Evolutionary conservation across 2,888 invertebrate genomes (phyloP).

Genomic region (Eucera pruinosa): DNA sequence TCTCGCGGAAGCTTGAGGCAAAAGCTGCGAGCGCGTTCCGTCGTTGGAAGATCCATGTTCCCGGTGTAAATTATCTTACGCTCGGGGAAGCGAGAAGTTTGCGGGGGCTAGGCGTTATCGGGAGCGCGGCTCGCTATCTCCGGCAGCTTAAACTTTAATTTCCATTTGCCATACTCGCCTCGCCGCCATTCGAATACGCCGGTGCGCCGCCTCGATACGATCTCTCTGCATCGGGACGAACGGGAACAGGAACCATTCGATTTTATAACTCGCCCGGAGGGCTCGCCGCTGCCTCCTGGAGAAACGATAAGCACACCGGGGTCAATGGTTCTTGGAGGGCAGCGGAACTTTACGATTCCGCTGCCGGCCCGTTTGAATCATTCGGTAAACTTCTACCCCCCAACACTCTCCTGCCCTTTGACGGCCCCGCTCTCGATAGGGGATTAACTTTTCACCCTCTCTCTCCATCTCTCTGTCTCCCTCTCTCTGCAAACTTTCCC

Average conservation of each 20-base stretch:
- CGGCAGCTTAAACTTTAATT: slow-evolving; percentile 60
- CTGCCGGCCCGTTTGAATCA: slow-evolving; percentile 60
- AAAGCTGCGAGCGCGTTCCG: slow-evolving; percentile 7
- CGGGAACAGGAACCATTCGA: slow-evolving; percentile 58
- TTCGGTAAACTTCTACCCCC: slow-evolving; percentile 53
- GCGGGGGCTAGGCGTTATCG: slow-evolving; percentile 44
- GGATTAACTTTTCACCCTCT: slow-evolving; percentile 53
- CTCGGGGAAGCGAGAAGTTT: slow-evolving; percentile 52
- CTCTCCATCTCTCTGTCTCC: background rate
- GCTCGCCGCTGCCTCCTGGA: slow-evolving; percentile 32
- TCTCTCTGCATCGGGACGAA: slow-evolving; percentile 51
- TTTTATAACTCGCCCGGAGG: slow-evolving; percentile 64
- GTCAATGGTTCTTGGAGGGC: slow-evolving; percentile 62
- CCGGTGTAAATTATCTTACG: slow-evolving; percentile 47
- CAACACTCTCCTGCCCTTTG: slow-evolving; percentile 32
- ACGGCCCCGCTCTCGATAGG: slow-evolving; percentile 41
- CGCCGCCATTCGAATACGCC: slow-evolving; percentile 25
- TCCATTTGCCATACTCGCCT: slow-evolving; percentile 55
- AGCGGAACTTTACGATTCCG: slow-evolving; percentile 58
- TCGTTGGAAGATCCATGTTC: slow-evolving; percentile 45
- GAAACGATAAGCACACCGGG: slow-evolving; percentile 63
- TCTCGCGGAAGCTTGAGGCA: no score
- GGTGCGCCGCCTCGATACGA: slow-evolving; percentile 44
- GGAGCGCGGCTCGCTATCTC: slow-evolving; percentile 36
- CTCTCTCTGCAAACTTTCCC: slow-evolving; percentile 13